These are phyloP conservation scores for Mionectes macconnelli DNA, from an alignment of 2,113 vertebrate species.

Conservation along the genomic window DNA sequence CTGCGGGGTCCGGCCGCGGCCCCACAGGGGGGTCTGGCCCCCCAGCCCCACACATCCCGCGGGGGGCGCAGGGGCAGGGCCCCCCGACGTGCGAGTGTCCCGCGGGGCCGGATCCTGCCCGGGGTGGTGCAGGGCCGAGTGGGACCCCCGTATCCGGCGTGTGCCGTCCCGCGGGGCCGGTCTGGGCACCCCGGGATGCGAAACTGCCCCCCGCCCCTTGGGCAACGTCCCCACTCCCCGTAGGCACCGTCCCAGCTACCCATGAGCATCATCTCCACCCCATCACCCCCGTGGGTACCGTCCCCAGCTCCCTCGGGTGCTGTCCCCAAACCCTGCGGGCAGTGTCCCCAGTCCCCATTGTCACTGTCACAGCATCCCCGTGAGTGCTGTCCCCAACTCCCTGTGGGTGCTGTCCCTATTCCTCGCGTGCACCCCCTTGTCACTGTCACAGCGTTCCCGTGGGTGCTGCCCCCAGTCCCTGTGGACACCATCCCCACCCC, in stretches of 20 bases:
- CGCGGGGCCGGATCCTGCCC: neutral
- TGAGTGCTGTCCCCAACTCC: neutral
- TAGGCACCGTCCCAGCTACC: neutral
- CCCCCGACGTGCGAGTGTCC: neutral
- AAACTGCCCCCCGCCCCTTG: neutral
- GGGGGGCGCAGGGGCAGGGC: neutral
- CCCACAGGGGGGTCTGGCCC: neutral
- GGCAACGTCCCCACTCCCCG: neutral
- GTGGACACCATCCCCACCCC: neutral
- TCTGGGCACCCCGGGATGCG: neutral
- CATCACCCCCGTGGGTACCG: neutral
- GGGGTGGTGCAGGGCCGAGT: no score
- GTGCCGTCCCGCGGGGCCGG: neutral
- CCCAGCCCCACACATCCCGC: neutral
- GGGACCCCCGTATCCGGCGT: neutral
- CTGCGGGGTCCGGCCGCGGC: neutral
- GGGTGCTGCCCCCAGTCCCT: neutral
- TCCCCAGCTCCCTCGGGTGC: neutral
- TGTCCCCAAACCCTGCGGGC: neutral
- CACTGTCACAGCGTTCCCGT: neutral
- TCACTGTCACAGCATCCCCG: neutral
- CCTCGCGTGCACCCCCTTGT: neutral
- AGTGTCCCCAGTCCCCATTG: neutral
- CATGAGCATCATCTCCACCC: neutral
- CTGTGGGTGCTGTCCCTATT: neutral